These are phyloP conservation scores for Bimastos eiseni DNA, from an alignment of 2,888 invertebrate genomes.

Conservation along the genomic window DNA sequence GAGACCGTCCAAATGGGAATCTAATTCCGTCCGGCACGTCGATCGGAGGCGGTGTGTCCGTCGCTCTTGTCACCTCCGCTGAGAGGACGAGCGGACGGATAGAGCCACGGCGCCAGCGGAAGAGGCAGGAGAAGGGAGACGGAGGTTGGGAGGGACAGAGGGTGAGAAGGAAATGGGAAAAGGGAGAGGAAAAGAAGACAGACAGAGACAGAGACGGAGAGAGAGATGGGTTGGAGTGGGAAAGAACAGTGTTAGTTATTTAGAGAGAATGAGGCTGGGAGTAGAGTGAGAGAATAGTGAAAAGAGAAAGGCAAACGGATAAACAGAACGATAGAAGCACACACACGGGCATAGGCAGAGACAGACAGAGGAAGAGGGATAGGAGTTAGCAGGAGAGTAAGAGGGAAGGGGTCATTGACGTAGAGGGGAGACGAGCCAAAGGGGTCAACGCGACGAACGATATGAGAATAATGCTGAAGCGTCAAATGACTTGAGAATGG, in stretches of 20 bases:
- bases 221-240: too few relatives aligned
- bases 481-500: not conserved
- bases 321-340: not conserved
- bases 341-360: not conserved
- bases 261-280: not conserved
- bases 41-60: not conserved
- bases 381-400: not conserved
- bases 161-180: not conserved
- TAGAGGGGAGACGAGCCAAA: not conserved
- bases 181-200: not conserved
- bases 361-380: not conserved
- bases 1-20: slow-evolving; percentile 24
- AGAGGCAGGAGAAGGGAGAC: not conserved
- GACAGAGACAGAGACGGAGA: not conserved
- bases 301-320: not conserved
- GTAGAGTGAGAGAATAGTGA: not conserved
- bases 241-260: too few relatives aligned
- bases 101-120: not conserved
- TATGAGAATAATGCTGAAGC: not conserved
- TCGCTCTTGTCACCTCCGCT: slow-evolving; percentile 19
- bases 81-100: not conserved
- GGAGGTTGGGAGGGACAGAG: not conserved
- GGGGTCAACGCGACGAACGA: not conserved
- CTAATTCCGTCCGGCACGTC: slow-evolving; percentile 9
- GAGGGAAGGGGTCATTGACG: not conserved